Conservation (phyloP, 2,113 vertebrate genomes). For the Poicephalus meyeri region DNA sequence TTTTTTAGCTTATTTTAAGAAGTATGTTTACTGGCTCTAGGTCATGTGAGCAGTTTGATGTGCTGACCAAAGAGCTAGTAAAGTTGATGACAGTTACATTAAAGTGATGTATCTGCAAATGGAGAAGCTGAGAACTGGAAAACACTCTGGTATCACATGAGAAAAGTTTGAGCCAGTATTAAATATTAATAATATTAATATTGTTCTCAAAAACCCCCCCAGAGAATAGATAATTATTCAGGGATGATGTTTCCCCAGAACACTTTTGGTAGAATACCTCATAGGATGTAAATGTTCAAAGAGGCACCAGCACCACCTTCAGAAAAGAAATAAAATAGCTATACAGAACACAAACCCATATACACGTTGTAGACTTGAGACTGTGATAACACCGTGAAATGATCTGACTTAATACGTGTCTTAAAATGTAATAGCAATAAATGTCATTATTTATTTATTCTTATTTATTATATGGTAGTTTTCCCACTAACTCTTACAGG, state of each 20-base stretch:
- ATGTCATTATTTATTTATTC: background rate
- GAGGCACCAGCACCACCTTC: background rate
- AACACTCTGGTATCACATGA: background rate
- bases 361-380: background rate
- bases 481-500: background rate
- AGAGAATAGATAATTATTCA: background rate
- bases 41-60: background rate
- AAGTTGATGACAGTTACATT: background rate
- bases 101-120: background rate
- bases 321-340: slow-evolving; percentile 7
- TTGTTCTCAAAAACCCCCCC: background rate
- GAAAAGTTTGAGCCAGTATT: background rate
- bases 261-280: background rate
- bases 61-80: background rate
- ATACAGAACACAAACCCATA: background rate
- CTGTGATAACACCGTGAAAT: background rate
- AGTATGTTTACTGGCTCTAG: background rate
- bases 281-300: background rate
- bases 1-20: background rate
- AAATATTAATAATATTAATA: background rate
- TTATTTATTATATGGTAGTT: background rate
- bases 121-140: background rate
- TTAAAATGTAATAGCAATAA: slow-evolving; percentile 14
- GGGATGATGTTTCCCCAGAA: background rate
- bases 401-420: background rate